phyloP scores from a whole-genome alignment of 64 coral and sea anemone species.

The Stylophora pistillata region DNA sequence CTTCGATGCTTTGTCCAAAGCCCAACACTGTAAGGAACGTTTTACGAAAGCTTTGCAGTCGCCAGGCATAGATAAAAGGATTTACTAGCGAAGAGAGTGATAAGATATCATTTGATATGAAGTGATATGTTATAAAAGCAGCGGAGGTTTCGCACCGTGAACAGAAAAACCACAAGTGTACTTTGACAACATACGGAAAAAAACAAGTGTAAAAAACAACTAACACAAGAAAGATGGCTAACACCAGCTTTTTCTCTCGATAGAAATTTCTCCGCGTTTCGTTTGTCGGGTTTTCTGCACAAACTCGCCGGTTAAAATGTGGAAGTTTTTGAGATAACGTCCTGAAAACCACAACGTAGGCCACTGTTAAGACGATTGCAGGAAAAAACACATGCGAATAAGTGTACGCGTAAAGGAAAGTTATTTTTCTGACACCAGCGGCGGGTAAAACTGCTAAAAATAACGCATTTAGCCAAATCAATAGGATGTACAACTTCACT shows the following conservation, averaged over 20 bases:
- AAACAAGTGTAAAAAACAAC: constrained; percentile 27
- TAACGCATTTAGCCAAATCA: constrained; percentile 9
- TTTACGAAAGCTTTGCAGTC: constrained; percentile 9
- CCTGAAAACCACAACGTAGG: constrained; percentile 3
- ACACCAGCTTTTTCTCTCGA: neutral
- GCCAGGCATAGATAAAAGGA: constrained; percentile 25
- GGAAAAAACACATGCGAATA: constrained; percentile 1
- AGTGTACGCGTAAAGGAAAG: constrained; percentile 5
- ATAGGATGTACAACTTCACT: constrained; percentile 5
- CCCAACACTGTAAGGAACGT: neutral
- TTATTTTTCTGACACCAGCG: constrained; percentile 25
- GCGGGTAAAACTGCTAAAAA: neutral
- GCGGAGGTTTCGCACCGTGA: neutral
- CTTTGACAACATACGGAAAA: neutral
- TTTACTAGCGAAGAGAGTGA: neutral
- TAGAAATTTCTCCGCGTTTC: neutral
- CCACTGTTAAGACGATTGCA: neutral
- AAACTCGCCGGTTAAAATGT: neutral
- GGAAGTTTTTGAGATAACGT: constrained; percentile 5
- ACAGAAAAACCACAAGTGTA: constrained; percentile 13
- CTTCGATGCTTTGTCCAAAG: neutral
- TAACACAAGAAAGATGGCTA: constrained; percentile 8
- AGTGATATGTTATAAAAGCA: neutral
- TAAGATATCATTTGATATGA: constrained; percentile 14
- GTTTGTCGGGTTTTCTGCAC: neutral